phyloP scores from a whole-genome alignment of 2,113 vertebrate genomes.

The Erpornis zantholeuca region DNA sequence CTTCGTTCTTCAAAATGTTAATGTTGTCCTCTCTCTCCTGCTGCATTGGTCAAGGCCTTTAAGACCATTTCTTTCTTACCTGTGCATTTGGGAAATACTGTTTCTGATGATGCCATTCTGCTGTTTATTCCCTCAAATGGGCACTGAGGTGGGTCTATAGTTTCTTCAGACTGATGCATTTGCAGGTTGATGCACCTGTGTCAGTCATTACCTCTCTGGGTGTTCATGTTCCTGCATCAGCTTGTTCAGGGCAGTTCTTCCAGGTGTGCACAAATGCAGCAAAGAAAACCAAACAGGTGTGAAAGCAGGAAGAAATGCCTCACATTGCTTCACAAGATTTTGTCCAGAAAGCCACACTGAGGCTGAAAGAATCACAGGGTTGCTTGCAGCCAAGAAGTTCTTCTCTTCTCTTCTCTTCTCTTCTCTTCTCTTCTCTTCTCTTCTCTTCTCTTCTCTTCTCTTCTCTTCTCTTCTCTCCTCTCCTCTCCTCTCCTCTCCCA shows the following conservation, averaged over 20 bases:
- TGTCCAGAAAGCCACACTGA: not conserved
- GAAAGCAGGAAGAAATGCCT: not conserved
- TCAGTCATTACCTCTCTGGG: not conserved
- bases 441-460: no score
- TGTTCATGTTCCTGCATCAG: not conserved
- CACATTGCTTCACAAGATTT: not conserved
- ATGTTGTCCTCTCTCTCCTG: not conserved
- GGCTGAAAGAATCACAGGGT: not conserved
- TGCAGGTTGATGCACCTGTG: not conserved
- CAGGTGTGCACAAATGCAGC: not conserved
- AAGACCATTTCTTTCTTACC: not conserved
- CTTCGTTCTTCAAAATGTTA: not conserved
- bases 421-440: no score
- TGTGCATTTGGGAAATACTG: not conserved
- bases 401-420: no score
- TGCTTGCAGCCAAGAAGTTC: not conserved
- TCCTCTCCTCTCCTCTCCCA: not conserved
- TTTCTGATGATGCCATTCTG: not conserved
- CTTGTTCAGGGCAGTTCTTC: not conserved
- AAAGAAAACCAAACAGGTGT: not conserved
- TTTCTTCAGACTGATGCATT: not conserved
- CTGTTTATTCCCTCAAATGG: not conserved
- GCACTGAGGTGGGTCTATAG: not conserved
- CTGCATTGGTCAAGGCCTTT: not conserved
- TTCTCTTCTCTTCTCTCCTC: no score